Percentiles rank a stretch among this genome's conserved stretches.
Evolutionary conservation across 2,888 invertebrate species (phyloP).

Genomic region (Andrena haemorrhoa): DNA sequence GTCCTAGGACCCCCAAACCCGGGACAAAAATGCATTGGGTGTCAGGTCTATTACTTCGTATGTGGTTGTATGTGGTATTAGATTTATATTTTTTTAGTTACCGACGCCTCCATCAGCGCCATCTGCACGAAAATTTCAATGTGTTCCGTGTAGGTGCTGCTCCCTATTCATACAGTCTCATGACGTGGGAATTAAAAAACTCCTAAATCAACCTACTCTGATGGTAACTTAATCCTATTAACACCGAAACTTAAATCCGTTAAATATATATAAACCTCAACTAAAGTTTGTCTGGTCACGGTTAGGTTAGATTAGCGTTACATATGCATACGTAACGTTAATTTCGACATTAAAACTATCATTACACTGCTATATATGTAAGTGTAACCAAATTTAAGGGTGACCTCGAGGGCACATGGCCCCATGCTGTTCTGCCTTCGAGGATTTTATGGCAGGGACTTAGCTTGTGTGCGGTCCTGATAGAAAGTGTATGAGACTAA

Average conservation of each 20-base stretch:
- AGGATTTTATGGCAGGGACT: no score
- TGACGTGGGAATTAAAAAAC: background rate
- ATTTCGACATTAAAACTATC: background rate
- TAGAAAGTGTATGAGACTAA: no score
- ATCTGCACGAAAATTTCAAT: background rate
- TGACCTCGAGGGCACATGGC: no score
- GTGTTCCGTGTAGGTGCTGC: constrained; percentile 18
- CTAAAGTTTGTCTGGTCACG: constrained; percentile 4
- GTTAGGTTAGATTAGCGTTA: constrained; percentile 8
- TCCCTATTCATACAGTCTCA: background rate
- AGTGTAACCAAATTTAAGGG: no score
- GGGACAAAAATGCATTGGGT: no score
- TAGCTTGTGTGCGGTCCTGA: no score
- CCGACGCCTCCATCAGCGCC: background rate
- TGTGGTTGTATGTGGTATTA: no score
- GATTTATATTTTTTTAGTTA: no score
- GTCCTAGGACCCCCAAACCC: no score
- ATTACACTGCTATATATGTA: background rate
- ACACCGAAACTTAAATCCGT: background rate
- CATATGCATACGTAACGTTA: background rate
- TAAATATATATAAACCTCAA: background rate
- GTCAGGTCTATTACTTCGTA: no score
- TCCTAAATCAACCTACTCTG: constrained; percentile 19
- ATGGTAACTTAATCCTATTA: constrained; percentile 7
- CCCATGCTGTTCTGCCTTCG: no score